Conservation (phyloP, 2,113 vertebrate species). For the Urocynchramus pylzowi region DNA sequence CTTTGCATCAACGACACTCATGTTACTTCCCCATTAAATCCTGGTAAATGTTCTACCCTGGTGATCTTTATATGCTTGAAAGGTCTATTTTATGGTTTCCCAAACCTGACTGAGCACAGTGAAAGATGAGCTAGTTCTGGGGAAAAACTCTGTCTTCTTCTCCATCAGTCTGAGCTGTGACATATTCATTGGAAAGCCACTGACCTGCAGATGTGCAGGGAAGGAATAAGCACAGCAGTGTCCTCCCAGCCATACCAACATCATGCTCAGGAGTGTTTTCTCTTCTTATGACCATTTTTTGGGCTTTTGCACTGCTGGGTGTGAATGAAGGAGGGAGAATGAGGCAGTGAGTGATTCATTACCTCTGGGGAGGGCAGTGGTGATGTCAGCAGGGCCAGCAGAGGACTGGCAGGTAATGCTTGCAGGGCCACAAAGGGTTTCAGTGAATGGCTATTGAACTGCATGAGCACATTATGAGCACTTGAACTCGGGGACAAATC, state of each 20-base stretch:
- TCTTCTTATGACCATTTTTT: neutral
- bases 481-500: neutral
- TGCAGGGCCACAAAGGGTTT: neutral
- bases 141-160: neutral
- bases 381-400: neutral
- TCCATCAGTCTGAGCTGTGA: neutral
- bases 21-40: slow-evolving; percentile 14
- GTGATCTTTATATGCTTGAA: slow-evolving; percentile 15
- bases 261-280: neutral
- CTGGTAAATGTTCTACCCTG: neutral
- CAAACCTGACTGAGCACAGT: slow-evolving; percentile 8
- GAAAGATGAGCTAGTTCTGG: slow-evolving; percentile 4
- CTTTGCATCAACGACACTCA: neutral
- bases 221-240: neutral
- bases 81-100: slow-evolving; percentile 22
- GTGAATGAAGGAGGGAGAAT: neutral
- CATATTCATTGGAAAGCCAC: neutral
- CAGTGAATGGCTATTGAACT: neutral
- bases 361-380: neutral
- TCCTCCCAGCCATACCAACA: neutral
- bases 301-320: neutral
- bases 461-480: neutral
- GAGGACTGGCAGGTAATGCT: neutral
- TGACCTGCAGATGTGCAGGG: neutral
- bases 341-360: neutral